Evolutionary conservation across 2,113 vertebrate species (phyloP), one percentile per base, ranked within the genome.

Genomic region (Periophthalmus modestus): DNA sequence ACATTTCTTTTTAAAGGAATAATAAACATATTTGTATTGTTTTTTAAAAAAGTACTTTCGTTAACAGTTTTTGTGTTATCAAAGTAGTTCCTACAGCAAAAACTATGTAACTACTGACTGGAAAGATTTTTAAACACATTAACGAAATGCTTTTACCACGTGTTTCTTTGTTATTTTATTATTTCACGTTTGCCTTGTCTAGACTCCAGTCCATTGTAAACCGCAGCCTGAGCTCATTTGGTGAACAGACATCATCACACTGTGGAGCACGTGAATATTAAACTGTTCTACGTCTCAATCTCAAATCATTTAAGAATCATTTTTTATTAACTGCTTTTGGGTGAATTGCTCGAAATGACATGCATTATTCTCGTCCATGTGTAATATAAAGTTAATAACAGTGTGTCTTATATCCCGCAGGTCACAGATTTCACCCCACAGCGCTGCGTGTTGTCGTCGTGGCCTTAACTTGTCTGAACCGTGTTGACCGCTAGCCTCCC

Each of bases 401-500:
- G 15, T 2, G 10, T 62, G 19, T 43, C 10, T 7, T 36, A 11
- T n/a, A 19, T 18, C 7, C 1, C 18, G 5, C 10, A 39, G 16
- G 16, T 12, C 18, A n/a, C n/a, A 39, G 3, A 12, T 65, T n/a
- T n/a, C 43, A 65, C 34, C 43, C 9, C 43, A 10, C 62, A 43
- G 62, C 19, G 61, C 34, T 13, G n/a, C 61, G 43, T 65, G 62
- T 65, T 65, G 62, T 39, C 34, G 62, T 65, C 62, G 62, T 39
- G 62, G 62, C 62, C 62, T 65, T 43, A 65, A 65, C 62, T 63
- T 63, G 61, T 19, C 61, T 65, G 62, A 65, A 65, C 62, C 62
- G 33, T 65, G 62, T 54, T 69, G 61, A 4, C 48, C 65, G 68
- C 59, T 54, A 77, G 88, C 85, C 85, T 77, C 9, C 13, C 28